Percentiles rank a stretch among this genome's conserved stretches.
Evolutionary conservation across 2,888 invertebrate species (phyloP).

Genomic region (Temnothorax ravouxi): DNA sequence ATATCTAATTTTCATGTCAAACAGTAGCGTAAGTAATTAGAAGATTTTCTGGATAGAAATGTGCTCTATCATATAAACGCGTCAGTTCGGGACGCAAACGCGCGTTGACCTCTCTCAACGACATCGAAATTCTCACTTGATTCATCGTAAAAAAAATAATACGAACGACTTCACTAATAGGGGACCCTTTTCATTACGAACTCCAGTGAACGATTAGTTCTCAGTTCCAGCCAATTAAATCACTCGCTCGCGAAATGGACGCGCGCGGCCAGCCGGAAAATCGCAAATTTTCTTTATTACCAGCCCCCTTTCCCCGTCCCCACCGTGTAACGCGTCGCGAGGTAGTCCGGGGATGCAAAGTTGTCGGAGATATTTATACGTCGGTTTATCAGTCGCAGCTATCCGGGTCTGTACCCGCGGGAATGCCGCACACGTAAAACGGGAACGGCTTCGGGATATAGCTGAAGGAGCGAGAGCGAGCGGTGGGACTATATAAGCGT

Average conservation of each 20-base stretch:
- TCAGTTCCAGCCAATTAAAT: slow-evolving; percentile 38
- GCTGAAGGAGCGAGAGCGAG: slow-evolving; percentile 2
- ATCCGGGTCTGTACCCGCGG: slow-evolving; percentile 50
- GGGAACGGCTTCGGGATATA: slow-evolving; percentile 18
- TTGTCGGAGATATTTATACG: slow-evolving; percentile 72
- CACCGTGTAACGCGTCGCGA: slow-evolving; percentile 27
- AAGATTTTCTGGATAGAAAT: neutral
- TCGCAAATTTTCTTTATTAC: slow-evolving; percentile 35
- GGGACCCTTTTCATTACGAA: neutral
- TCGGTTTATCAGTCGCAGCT: slow-evolving; percentile 69
- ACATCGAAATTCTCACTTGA: slow-evolving; percentile 2
- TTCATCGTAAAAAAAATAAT: slow-evolving; percentile 14
- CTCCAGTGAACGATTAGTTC: slow-evolving; percentile 3
- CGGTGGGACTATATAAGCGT: neutral
- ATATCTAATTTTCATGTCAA: neutral
- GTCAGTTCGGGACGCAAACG: neutral
- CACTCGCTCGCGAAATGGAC: neutral
- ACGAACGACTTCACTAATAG: neutral
- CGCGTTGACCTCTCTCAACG: neutral
- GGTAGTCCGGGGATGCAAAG: slow-evolving; percentile 61
- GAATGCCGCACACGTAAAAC: slow-evolving; percentile 65
- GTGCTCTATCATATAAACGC: neutral
- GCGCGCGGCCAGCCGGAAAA: slow-evolving; percentile 11
- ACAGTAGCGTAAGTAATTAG: neutral
- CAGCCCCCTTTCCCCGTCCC: neutral